Evolutionary conservation across 2,113 vertebrate species (phyloP).

Genomic region (Cygnus atratus): DNA sequence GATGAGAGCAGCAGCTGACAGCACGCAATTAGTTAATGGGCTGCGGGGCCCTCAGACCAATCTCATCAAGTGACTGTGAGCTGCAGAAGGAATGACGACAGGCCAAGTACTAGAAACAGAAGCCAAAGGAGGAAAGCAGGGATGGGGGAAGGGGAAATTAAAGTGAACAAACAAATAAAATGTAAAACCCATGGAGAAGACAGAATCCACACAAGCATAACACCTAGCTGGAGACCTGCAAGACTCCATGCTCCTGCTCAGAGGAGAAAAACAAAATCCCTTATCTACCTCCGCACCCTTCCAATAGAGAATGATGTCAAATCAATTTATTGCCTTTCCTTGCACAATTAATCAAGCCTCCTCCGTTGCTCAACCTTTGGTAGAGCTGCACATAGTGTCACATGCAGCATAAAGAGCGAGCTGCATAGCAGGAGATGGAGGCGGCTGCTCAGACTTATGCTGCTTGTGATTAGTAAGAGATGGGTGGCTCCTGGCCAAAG

Average conservation of each 20-base stretch:
- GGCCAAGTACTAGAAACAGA: background rate
- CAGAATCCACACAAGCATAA: background rate
- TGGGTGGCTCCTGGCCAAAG: constrained; percentile 58
- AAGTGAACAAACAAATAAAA: background rate
- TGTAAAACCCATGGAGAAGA: background rate
- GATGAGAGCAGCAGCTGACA: background rate
- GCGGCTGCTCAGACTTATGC: constrained; percentile 36
- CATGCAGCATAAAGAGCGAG: constrained; percentile 10
- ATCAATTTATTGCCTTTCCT: constrained; percentile 37
- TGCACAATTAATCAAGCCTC: constrained; percentile 19
- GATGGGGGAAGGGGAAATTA: background rate
- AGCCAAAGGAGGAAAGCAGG: background rate
- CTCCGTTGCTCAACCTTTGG: constrained; percentile 11
- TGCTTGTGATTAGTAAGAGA: constrained; percentile 41
- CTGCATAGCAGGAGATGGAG: constrained; percentile 3
- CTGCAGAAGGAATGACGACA: constrained; percentile 16
- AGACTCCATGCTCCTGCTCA: background rate
- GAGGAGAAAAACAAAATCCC: constrained; percentile 25
- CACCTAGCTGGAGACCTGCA: background rate
- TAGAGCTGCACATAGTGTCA: background rate
- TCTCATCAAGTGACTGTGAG: constrained; percentile 16
- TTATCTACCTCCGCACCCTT: constrained; percentile 6
- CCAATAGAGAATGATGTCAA: constrained; percentile 19
- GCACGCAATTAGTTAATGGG: constrained; percentile 68
- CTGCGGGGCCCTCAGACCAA: constrained; percentile 24